Conservation (phyloP, 2,113 vertebrate species). For the Engraulis encrasicolus region DNA sequence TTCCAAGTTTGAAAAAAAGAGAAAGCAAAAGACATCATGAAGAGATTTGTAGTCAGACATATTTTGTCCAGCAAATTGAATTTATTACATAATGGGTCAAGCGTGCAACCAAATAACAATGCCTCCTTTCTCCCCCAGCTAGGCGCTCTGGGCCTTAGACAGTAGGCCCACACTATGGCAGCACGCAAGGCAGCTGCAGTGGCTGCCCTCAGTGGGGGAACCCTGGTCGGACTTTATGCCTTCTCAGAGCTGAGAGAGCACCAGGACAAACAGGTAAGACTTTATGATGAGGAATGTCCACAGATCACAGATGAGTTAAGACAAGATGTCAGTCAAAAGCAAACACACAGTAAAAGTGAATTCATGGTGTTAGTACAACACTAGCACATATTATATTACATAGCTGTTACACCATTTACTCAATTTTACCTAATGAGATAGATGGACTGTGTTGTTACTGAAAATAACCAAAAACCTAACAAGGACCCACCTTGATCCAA, state of each 20-base stretch:
- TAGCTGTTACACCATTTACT: too few relatives aligned
- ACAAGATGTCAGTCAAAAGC: too few relatives aligned
- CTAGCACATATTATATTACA: too few relatives aligned
- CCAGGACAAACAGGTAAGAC: conserved; percentile 80
- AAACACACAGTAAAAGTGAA: too few relatives aligned
- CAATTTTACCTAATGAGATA: too few relatives aligned
- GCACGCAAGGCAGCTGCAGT: conserved; percentile 82
- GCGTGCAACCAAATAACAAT: conserved; percentile 1
- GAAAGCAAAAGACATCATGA: background rate
- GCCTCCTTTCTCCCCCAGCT: background rate
- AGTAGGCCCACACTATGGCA: conserved; percentile 71
- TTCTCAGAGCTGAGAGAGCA: conserved; percentile 78
- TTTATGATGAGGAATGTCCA: background rate
- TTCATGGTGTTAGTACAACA: too few relatives aligned
- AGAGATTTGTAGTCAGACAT: background rate
- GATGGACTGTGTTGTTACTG: too few relatives aligned
- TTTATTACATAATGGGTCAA: background rate
- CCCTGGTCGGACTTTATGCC: conserved; percentile 78
- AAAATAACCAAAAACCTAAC: too few relatives aligned
- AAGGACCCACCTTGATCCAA: too few relatives aligned
- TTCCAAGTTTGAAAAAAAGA: background rate
- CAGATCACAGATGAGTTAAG: too few relatives aligned
- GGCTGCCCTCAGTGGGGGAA: conserved; percentile 75
- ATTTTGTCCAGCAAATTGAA: background rate
- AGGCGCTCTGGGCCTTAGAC: background rate